Percentiles rank a stretch among this genome's conserved stretches.
phyloP scores from a whole-genome alignment of 2,888 invertebrate species.

The Amorpha juglandis region DNA sequence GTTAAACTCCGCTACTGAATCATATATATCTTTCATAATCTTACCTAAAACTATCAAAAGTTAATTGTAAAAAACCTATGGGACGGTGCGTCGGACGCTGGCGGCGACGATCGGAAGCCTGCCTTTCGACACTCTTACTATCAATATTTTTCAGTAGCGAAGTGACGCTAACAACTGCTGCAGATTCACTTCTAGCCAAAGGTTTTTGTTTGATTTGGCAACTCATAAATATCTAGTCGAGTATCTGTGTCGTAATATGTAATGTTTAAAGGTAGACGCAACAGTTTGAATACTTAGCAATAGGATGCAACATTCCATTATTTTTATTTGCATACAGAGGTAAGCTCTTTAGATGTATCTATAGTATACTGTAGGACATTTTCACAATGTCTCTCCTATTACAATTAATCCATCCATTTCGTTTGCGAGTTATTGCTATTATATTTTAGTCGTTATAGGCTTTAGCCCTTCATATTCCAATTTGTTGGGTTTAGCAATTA shows the following conservation, averaged over 20 bases:
- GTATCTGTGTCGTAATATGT: conserved; percentile 11
- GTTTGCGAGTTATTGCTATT: conserved; percentile 26
- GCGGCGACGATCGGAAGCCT: no score
- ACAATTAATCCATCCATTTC: conserved; percentile 24
- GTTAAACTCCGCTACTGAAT: no score
- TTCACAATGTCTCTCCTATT: conserved; percentile 18
- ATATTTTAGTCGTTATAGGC: conserved; percentile 31
- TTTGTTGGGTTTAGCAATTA: conserved; percentile 23
- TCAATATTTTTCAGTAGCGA: neutral
- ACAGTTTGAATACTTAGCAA: conserved; percentile 19
- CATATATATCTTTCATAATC: no score
- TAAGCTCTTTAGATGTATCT: conserved; percentile 3
- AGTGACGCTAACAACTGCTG: neutral
- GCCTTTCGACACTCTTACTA: neutral
- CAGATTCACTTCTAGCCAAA: neutral
- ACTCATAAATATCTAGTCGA: neutral
- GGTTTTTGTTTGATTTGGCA: neutral
- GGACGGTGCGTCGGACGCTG: no score
- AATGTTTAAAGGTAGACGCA: conserved; percentile 7
- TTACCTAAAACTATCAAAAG: no score
- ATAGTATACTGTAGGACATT: conserved; percentile 8
- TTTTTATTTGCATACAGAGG: neutral
- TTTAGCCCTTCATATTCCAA: conserved; percentile 25
- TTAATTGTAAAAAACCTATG: no score
- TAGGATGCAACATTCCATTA: conserved; percentile 5